Base-by-base conservation (phyloP, 2,113 vertebrate species). In the Takifugu flavidus region DNA sequence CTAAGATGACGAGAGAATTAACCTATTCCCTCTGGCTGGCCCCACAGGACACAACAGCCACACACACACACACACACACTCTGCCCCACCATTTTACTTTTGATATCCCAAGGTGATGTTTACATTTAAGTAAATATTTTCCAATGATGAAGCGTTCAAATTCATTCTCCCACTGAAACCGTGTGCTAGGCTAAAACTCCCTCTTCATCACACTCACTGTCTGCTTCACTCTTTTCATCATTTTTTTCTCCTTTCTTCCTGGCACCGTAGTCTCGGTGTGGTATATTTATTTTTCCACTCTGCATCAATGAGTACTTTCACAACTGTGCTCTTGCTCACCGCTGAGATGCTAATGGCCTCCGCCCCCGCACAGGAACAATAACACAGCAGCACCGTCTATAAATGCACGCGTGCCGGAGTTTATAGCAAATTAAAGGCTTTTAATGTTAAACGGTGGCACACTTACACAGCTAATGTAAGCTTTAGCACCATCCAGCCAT, bases 1-100 rank as follows among this genome's bases (percentile, higher is more conserved):
- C 85, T 89, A 87, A 91, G 89, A 92, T 89, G 89, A 91, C 83
- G 86, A 89, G 90, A 91, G 89, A 91, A 91, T 92, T 90, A 90
- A 88, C 87, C 84, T 86, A 88, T 82, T 82, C 82, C 81, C 84
- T 86, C 76, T 82, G 80, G 74, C 80, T 75, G 74, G 53, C 77
- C 87, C 78, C 67, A 47, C 68, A 82, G 79, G 79, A 86, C 80
- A 77, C 60, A 77, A 70, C 82, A 72, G 70, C 61, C 76, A 53
- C 68, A 56, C 67, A 64, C 70, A 70, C 50, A 57, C 10, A 45
- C 55, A 62, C 66, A 58, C 26, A 56, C 74, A 69, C 62, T 59
- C 27, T 25, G 25, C 49, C 20, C 25, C 65, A 74, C 76, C 57
- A 78, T 80, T 82, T 69, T 71, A 67, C 79, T 74, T 76, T 76